Evolutionary conservation across 1,140 invertebrate genomes (phyloP), one percentile per base, ranked within the genome.

Genomic region (Elymnias hypermnestra): DNA sequence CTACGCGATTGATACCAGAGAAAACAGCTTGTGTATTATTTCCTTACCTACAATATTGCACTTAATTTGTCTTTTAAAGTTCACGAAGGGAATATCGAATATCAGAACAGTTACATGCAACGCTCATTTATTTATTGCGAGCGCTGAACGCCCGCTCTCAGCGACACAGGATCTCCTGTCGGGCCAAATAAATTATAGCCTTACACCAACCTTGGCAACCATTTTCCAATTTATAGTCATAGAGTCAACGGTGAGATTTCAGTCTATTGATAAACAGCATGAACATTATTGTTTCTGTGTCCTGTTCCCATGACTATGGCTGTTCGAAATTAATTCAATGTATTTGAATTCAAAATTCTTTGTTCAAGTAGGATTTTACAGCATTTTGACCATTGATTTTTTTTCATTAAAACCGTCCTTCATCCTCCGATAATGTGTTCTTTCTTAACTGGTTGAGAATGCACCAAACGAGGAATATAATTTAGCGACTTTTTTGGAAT

Each of bases 121-220:
- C 39, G 41, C 42, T n/a, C 55, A 60, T 57, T 59, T 75, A 75
- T 74, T 72, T 70, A 70, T 66, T 59, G 61, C 63, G 43, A 37
- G 49, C 63, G 51, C 48, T 29, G 43, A 21, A 21, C 17, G 31
- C 36, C 12, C 31, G 54, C 53, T 57, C 53, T 53, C 57, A 39
- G 46, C 66, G 62, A 76, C 72, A 66, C 52, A 61, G 58, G 52
- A 66, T 72, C 66, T 68, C 31, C 53, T 57, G 69, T 72, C 62
- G 51, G 28, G 38, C 29, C 40, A 33, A 51, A 70, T 73, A 73
- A 76, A 61, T 72, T 73, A 78, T 78, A 52, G 52, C 46, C 41
- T 48, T 45, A 56, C 44, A 48, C 58, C 48, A 57, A 54, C 53
- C 47, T 53, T 39, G 40, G 26, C 44, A 44, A 38, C 29, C 47